Conservation (phyloP, 2,113 vertebrate species). For the Sclerurus mexicanus region DNA sequence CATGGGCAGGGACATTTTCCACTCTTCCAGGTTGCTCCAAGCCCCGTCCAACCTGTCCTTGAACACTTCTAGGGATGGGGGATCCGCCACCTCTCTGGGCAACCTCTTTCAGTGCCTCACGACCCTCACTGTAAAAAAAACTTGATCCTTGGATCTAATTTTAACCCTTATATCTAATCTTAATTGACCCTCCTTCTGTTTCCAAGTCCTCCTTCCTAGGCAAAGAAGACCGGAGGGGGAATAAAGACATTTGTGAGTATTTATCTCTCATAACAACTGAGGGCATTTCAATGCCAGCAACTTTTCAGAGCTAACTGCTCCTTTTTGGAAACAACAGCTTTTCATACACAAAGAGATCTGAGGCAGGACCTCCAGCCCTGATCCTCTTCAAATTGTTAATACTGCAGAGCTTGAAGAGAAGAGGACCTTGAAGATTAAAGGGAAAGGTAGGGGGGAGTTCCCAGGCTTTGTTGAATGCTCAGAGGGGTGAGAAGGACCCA, state of each 20-base stretch:
- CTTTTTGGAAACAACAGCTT: background rate
- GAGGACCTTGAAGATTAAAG: background rate
- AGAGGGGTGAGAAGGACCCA: background rate
- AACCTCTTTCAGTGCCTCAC: background rate
- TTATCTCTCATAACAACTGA: background rate
- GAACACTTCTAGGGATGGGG: background rate
- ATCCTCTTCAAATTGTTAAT: background rate
- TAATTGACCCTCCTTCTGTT: background rate
- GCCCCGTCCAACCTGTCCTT: background rate
- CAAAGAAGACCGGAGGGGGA: background rate
- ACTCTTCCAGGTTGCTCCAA: background rate
- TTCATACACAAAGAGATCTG: background rate
- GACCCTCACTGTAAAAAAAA: background rate
- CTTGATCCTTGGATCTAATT: background rate
- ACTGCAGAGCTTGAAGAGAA: background rate
- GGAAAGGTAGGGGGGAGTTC: background rate
- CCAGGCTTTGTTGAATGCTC: background rate
- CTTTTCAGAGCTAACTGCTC: background rate
- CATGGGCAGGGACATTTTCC: background rate
- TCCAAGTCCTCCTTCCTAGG: background rate
- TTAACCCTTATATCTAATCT: background rate
- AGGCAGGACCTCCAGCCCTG: background rate
- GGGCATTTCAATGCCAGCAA: background rate
- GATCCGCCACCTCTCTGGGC: background rate
- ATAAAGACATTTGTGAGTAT: background rate